phyloP scores from a whole-genome alignment of 1,140 invertebrate species.

The Leucophenga varia region DNA sequence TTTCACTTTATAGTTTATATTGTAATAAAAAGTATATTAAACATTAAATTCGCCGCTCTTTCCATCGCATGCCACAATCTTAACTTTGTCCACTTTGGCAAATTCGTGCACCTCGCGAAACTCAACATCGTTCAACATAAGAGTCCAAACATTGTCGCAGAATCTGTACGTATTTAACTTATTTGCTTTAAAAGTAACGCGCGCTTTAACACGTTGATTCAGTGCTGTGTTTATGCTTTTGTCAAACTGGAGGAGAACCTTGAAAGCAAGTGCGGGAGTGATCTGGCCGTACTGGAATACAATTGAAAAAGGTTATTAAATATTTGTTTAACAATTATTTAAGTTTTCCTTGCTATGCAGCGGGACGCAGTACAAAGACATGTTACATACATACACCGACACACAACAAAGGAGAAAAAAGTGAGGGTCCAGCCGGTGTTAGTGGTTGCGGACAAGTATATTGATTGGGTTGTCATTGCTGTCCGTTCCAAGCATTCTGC shows the following conservation, averaged over 20 bases:
- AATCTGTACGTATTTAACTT: slow-evolving; percentile 98
- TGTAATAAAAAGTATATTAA: too few species aligned
- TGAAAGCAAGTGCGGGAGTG: slow-evolving; percentile 85
- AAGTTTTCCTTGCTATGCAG: too few species aligned
- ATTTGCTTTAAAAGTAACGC: slow-evolving; percentile 93
- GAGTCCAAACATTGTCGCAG: slow-evolving; percentile 99
- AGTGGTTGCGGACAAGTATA: slow-evolving; percentile 36
- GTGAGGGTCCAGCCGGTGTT: slow-evolving; percentile 42
- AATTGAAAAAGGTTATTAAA: too few species aligned
- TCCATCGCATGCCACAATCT: slow-evolving; percentile 99
- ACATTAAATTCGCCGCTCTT: slow-evolving; percentile 71
- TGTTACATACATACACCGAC: too few species aligned
- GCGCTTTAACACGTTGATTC: slow-evolving; percentile 87
- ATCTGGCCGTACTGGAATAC: slow-evolving; percentile 91
- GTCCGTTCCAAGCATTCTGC: slow-evolving; percentile 38
- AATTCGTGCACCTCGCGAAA: slow-evolving; percentile 95
- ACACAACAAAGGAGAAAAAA: too few species aligned
- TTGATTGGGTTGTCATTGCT: too few species aligned
- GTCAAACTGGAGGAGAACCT: slow-evolving; percentile 95
- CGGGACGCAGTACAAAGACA: too few species aligned
- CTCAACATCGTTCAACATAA: slow-evolving; percentile 93
- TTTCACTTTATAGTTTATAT: too few species aligned
- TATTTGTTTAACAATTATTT: too few species aligned
- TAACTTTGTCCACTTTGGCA: slow-evolving; percentile 94
- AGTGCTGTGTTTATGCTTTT: slow-evolving; percentile 94